phyloP scores from a whole-genome alignment of 2,797 vertebrate species.

The Pseudocheirus occidentalis region DNA sequence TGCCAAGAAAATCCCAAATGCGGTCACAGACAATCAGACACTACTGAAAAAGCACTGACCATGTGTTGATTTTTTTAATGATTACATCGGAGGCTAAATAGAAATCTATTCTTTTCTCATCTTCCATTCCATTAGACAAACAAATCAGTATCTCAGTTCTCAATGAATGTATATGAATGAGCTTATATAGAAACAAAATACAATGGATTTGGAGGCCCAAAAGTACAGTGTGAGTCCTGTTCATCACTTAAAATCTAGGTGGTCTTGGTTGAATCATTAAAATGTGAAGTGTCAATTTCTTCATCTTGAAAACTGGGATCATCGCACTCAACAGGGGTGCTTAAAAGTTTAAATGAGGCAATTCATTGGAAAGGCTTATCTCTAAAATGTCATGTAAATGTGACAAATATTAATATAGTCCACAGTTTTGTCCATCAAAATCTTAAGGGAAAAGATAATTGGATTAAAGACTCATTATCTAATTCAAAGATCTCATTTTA shows the following conservation, averaged over 20 bases:
- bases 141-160: not conserved
- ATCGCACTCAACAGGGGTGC: not conserved
- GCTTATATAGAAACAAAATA: not conserved
- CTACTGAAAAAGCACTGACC: not conserved
- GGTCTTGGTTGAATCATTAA: not conserved
- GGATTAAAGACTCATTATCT: not conserved
- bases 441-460: not conserved
- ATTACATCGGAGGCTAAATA: not conserved
- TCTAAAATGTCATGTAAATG: not conserved
- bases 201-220: not conserved
- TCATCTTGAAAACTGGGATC: not conserved
- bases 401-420: not conserved
- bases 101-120: not conserved
- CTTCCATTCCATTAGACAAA: not conserved
- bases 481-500: not conserved
- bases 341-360: not conserved
- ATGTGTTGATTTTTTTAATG: no score
- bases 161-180: not conserved
- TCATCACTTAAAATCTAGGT: not conserved
- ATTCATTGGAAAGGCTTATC: not conserved
- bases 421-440: not conserved
- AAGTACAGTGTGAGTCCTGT: not conserved
- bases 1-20: not conserved
- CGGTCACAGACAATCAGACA: not conserved
- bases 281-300: not conserved